Conservation (phyloP, 2,888 invertebrate species). For the Drosophila recens region DNA sequence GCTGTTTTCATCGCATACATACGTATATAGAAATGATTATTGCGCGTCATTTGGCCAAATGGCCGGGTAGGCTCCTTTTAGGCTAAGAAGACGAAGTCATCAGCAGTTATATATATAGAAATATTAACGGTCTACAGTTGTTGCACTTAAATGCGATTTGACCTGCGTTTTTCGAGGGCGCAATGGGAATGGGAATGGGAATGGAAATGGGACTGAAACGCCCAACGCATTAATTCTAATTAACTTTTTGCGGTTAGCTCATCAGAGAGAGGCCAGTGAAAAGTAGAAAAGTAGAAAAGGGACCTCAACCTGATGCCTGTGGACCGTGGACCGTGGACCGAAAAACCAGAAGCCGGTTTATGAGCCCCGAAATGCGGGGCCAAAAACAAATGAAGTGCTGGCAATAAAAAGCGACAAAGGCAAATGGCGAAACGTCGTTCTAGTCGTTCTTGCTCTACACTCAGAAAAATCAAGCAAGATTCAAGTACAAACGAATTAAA, state of each 20-base stretch:
- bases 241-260: slow-evolving; percentile 78
- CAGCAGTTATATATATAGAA: slow-evolving; percentile 42
- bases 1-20: slow-evolving; percentile 54
- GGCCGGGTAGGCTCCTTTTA: slow-evolving; percentile 30
- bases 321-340: not conserved
- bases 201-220: slow-evolving; percentile 7
- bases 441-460: slow-evolving; percentile 22
- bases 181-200: not conserved
- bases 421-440: slow-evolving; percentile 67
- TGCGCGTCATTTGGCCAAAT: slow-evolving; percentile 72
- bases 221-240: slow-evolving; percentile 78
- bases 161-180: slow-evolving; percentile 34
- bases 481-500: too few relatives aligned
- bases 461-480: not conserved
- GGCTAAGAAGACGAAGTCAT: slow-evolving; percentile 26
- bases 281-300: slow-evolving; percentile 30
- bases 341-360: slow-evolving; percentile 49
- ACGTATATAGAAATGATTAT: slow-evolving; percentile 72
- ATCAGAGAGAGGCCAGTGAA: slow-evolving; percentile 30
- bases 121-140: slow-evolving; percentile 58
- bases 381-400: slow-evolving; percentile 80
- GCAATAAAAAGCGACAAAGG: slow-evolving; percentile 81
- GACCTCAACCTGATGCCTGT: slow-evolving; percentile 11
- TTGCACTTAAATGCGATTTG: slow-evolving; percentile 74
- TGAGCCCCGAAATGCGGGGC: slow-evolving; percentile 64